Percentiles rank a stretch among this genome's conserved stretches.
Evolutionary conservation across 1,140 invertebrate genomes (phyloP).

Genomic region (Dinoponera quadriceps): DNA sequence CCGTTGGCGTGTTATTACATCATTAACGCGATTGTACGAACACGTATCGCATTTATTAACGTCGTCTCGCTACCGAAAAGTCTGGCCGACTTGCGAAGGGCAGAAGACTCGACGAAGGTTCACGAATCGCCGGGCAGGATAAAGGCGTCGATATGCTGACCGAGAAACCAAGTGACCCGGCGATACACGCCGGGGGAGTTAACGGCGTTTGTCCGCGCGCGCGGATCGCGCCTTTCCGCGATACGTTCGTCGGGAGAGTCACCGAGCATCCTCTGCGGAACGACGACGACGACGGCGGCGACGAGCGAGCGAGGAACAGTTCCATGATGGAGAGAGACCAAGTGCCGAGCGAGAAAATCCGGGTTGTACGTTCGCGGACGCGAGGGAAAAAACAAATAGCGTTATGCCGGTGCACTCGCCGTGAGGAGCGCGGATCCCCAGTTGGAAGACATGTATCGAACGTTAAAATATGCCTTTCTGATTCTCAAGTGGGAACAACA

Average conservation of each 20-base stretch:
- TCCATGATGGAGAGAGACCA: conserved; percentile 64
- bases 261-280: conserved; percentile 2
- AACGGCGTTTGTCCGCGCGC: conserved; percentile 79
- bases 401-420: not conserved
- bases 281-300: too few species aligned
- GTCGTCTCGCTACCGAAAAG: too few species aligned
- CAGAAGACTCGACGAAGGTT: not conserved
- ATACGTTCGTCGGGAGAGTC: conserved; percentile 58
- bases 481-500: too few species aligned
- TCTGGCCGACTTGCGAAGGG: too few species aligned
- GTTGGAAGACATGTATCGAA: too few species aligned
- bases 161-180: conserved; percentile 85
- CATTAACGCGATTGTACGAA: too few species aligned
- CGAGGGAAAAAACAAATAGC: conserved; percentile 14
- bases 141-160: conserved; percentile 72
- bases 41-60: too few species aligned
- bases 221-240: conserved; percentile 71
- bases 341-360: conserved; percentile 13
- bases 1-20: too few species aligned
- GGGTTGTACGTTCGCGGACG: conserved; percentile 40
- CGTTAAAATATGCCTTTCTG: too few species aligned
- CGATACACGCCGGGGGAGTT: conserved; percentile 76
- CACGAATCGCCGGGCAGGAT: conserved; percentile 36
- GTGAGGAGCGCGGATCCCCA: not conserved
- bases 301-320: conserved; percentile 64